phyloP scores from a whole-genome alignment of 2,888 invertebrate species.

The Malachius bipustulatus region DNA sequence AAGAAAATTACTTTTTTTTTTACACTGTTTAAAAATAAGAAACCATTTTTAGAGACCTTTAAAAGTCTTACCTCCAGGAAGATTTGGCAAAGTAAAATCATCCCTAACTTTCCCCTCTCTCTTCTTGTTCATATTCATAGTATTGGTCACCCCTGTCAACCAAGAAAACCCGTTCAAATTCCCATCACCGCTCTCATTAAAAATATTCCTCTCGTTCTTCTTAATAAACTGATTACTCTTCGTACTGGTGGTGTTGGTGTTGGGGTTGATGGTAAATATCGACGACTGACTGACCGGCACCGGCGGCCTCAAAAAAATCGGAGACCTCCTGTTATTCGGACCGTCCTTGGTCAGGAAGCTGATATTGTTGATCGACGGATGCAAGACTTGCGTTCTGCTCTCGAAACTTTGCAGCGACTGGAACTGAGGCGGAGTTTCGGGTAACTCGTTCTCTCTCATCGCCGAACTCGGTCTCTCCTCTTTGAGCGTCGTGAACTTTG shows the following conservation, averaged over 20 bases:
- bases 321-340: conserved; percentile 27
- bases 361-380: conserved; percentile 34
- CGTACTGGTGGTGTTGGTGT: conserved; percentile 24
- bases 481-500: conserved; percentile 18
- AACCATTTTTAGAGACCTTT: too few species aligned
- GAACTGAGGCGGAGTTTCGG: conserved; percentile 31
- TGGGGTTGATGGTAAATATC: conserved; percentile 3
- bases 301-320: too few species aligned
- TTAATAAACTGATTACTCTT: conserved; percentile 30
- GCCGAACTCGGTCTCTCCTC: conserved; percentile 16
- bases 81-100: conserved; percentile 48
- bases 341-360: conserved; percentile 27
- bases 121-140: conserved; percentile 19
- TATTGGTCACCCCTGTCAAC: conserved; percentile 21
- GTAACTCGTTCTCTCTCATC: conserved; percentile 16
- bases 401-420: conserved; percentile 30
- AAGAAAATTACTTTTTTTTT: too few species aligned
- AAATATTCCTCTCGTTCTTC: conserved; percentile 28
- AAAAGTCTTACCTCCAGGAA: conserved; percentile 44
- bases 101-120: conserved; percentile 29
- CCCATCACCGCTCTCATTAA: conserved; percentile 19
- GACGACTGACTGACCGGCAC: conserved; percentile 21
- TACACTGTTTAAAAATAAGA: too few species aligned
- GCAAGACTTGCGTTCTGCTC: conserved; percentile 28
- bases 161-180: conserved; percentile 19